Evolutionary conservation across 1,140 invertebrate species (phyloP), one percentile per base, ranked within the genome.

Genomic region (Pantala flavescens): DNA sequence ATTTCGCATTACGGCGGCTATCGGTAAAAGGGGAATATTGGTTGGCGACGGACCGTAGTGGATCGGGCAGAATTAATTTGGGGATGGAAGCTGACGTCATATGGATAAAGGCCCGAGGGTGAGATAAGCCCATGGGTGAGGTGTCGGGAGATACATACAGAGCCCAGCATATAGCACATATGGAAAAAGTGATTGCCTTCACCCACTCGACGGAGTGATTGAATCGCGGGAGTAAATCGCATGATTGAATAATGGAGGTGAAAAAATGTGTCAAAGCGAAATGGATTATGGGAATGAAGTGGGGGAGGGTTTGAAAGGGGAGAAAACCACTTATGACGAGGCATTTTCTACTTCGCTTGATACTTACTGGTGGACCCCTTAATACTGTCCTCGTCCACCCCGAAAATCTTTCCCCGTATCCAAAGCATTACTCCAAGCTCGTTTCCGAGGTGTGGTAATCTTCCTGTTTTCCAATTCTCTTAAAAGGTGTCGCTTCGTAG

Each of bases 301-400:
- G 12, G 49, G 3, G 49, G 49, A 63, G 49, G 28, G 49, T 63
- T 63, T 21, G n/a, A 19, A 21, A 63, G 49, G 49, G 49, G 49
- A 63, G 49, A 21, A 63, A 63, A 63, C 49, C 49, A 63, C 49
- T 63, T 63, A 63, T 63, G 49, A 63, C 49, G 49, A 63, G 49
- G 49, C n/a, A 21, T 63, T 63, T 63, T 21, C 49, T 21, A 16
- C 49, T 16, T 12, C 12, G 49, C 49, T 21, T 63, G n/a, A 63
- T 63, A 16, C 49, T 16, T 16, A 19, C 49, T 63, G 49, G 49
- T 63, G 49, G 49, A 7, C n/a, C 49, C 49, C 5, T 63, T 63
- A 3, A 1, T 21, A 3, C 12, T 21, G 16, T 63, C 49, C 49
- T 9, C 16, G 5, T 63, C 49, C n/a, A 14, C 3, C 49, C 49